Evolutionary conservation across 1,140 invertebrate species (phyloP), one percentile per base, ranked within the genome.

Genomic region (Leucophenga varia): DNA sequence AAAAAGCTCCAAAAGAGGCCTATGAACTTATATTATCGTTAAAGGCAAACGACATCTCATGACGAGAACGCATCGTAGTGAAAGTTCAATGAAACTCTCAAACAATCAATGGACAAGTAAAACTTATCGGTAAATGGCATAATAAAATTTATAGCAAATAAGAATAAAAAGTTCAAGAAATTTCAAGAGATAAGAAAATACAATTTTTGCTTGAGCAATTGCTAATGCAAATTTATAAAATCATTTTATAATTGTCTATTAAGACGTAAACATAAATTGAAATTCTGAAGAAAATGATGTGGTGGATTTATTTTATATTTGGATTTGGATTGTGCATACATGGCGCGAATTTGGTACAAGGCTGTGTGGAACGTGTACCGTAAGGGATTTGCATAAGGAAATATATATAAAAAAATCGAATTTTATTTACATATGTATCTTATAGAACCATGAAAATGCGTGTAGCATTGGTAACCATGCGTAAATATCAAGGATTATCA

Each of bases 401-500:
- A n/a, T n/a, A n/a, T n/a, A n/a, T n/a, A n/a, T n/a, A n/a, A n/a
- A 7, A 8, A 17, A 17, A 12, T 1, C 4, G 25, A 22, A 8
- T 40, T 9, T 7, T 21, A 20, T 10, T 12, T 5, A 18, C 5
- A 14, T 28, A 10, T 19, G 0, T 28, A 9, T 35, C 36, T n/a
- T 32, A 0, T 40, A 72, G 69, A 9, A 43, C 49, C 0, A 37
- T 54, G 16, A 72, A 67, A 52, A 52, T 52, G 37, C 58, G 69
- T 8, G 43, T 68, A 0, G 54, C 45, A 9, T 20, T 67, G 28
- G 61, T 72, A 28, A 69, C 59, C 9, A 69, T 69, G 64, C 59
- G 69, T 3, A 72, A 67, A 40, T 57, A 57, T 38, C 49, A 59
- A 1, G 55, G 52, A 3, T 10, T 35, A 16, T 34, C 20, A 6